Percentiles rank a stretch among this genome's conserved stretches.
Conservation (phyloP, 2,888 invertebrate genomes). For the Synanthedon tipuliformis region DNA sequence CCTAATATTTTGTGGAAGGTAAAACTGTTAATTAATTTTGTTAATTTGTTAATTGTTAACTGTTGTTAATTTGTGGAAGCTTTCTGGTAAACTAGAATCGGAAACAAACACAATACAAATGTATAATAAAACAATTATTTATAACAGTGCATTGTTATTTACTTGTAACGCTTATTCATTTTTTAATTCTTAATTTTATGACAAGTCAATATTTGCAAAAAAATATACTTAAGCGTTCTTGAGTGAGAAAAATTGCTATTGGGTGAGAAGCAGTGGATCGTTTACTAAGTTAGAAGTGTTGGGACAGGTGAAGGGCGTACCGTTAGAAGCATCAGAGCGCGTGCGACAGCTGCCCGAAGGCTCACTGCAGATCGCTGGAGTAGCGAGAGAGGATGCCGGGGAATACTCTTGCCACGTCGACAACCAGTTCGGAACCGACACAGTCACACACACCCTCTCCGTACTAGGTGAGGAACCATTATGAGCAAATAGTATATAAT, state of each 20-base stretch:
- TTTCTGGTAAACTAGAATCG: no score
- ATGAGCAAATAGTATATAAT: no score
- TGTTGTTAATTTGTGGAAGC: no score
- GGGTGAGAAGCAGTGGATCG: not conserved
- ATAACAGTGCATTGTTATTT: no score
- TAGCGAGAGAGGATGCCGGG: conserved; percentile 90
- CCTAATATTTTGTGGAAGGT: conserved; percentile 92
- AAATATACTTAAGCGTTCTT: not conserved
- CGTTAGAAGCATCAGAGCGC: conserved; percentile 83
- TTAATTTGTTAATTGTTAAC: no score
- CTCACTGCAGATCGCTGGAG: conserved; percentile 89
- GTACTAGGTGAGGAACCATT: conserved; percentile 75
- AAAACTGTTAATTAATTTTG: conserved; percentile 10
- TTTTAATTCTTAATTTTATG: no score
- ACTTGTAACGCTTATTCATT: no score
- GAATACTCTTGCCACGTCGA: conserved; percentile 95
- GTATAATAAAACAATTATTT: no score
- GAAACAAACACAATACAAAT: no score
- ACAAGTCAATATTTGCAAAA: no score
- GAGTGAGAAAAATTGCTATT: not conserved
- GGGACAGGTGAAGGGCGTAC: conserved; percentile 77
- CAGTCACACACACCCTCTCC: conserved; percentile 88
- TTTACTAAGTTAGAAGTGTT: not conserved
- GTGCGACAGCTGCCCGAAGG: conserved; percentile 90
- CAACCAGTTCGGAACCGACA: conserved; percentile 92